Conservation (phyloP, 1,140 invertebrate genomes). For the Panulirus ornatus region DNA sequence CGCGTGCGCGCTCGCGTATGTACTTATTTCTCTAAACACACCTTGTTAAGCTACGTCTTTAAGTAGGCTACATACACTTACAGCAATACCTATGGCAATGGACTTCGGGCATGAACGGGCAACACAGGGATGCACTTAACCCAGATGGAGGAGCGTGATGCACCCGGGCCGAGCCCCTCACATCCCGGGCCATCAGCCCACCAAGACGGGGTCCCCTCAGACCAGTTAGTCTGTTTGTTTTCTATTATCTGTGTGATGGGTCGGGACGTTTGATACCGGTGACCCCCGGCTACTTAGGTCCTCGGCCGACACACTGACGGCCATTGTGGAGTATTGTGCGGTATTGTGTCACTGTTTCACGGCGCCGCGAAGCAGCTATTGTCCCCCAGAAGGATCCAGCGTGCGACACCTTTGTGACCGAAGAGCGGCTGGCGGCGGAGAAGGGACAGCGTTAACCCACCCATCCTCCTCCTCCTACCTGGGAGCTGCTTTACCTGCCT, state of each 20-base stretch:
- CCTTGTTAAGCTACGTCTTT: no score
- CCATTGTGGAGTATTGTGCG: neutral
- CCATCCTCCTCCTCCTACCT: neutral
- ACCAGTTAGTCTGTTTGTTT: neutral
- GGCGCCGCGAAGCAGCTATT: neutral
- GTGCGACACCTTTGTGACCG: neutral
- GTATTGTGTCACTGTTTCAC: slow-evolving; percentile 11
- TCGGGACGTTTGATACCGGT: neutral
- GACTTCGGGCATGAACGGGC: no score
- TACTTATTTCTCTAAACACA: no score
- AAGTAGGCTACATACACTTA: no score
- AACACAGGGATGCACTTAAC: no score
- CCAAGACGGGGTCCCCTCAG: no score
- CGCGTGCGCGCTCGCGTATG: no score
- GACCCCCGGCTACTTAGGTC: neutral
- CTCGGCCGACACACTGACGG: neutral
- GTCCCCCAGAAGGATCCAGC: neutral
- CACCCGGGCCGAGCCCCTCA: no score
- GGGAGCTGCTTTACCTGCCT: neutral
- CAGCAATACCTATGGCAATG: no score
- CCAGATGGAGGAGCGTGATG: no score
- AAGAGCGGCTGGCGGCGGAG: neutral
- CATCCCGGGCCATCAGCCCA: no score
- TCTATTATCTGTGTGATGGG: neutral
- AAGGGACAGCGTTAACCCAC: neutral